Percentiles rank a stretch among this genome's conserved stretches.
Evolutionary conservation across 2,797 vertebrate species (phyloP).

Genomic region (Leptatherina wallacei): DNA sequence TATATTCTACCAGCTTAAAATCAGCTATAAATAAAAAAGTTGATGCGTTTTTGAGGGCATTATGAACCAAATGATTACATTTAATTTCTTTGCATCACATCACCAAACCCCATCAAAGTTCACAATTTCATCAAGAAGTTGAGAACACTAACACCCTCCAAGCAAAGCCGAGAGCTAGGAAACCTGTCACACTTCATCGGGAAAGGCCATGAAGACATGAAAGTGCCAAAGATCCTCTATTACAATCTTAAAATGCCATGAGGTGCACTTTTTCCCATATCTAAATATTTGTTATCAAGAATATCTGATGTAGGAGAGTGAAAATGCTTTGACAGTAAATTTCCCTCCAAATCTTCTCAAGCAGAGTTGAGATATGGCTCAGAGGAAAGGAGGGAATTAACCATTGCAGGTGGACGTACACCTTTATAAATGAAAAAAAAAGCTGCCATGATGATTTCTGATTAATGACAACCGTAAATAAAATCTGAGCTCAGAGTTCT

Average conservation of each 20-base stretch:
- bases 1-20: too few species aligned
- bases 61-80: too few species aligned
- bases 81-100: too few species aligned
- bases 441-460: not conserved
- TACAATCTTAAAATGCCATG: conserved; percentile 5
- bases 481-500: not conserved
- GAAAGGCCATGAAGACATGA: conserved; percentile 7
- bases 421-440: conserved; percentile 25
- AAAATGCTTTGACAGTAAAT: conserved; percentile 54
- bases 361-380: conserved; percentile 45
- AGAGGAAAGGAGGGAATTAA: conserved; percentile 43
- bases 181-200: not conserved
- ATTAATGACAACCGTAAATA: not conserved
- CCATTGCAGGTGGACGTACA: conserved; percentile 44
- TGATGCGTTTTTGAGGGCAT: too few species aligned
- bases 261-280: conserved; percentile 11
- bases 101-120: too few species aligned
- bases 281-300: conserved; percentile 40
- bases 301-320: conserved; percentile 58
- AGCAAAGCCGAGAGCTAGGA: not conserved
- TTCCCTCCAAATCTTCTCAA: conserved; percentile 61
- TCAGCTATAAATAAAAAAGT: too few species aligned
- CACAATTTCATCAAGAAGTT: not conserved
- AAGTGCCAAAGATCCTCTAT: not conserved
- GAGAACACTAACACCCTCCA: not conserved